These are phyloP conservation scores for Sabatieria punctata DNA, from an alignment of 2,888 invertebrate genomes.

Conservation along the genomic window DNA sequence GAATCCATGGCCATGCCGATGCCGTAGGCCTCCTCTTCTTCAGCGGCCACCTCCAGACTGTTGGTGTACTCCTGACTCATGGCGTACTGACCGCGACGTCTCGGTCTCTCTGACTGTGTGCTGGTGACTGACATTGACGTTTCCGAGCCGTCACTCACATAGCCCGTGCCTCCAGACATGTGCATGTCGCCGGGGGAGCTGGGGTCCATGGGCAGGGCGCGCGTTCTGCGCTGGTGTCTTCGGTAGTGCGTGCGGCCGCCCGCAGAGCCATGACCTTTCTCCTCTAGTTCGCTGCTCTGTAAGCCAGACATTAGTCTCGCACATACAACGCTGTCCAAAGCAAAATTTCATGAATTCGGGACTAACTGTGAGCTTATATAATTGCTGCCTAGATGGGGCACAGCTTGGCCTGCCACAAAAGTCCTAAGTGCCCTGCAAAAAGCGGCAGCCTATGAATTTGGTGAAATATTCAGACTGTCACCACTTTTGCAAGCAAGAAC, in stretches of 20 bases:
- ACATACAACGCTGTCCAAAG: too few species aligned
- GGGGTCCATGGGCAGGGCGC: constrained; percentile 2
- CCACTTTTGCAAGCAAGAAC: too few species aligned
- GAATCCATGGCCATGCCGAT: constrained; percentile 13
- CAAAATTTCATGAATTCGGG: too few species aligned
- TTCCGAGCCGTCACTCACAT: constrained; percentile 9
- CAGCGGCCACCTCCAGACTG: constrained; percentile 5
- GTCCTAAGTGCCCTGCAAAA: too few species aligned
- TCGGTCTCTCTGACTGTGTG: constrained; percentile 7
- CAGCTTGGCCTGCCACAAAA: too few species aligned
- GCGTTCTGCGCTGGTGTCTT: not conserved
- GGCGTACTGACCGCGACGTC: not conserved
- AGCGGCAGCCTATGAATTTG: too few species aligned
- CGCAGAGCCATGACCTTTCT: constrained; percentile 11
- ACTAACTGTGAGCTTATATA: too few species aligned
- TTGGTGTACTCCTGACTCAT: constrained; percentile 3
- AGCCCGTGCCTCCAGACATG: not conserved
- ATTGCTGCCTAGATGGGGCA: too few species aligned
- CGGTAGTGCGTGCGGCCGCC: not conserved
- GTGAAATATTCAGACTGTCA: too few species aligned
- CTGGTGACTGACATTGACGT: constrained; percentile 9
- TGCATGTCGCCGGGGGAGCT: constrained; percentile 1
- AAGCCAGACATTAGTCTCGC: too few species aligned
- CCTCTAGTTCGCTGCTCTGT: constrained; percentile 2
- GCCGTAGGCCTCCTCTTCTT: constrained; percentile 1